Conservation (phyloP, 2,797 vertebrate genomes). For the Heteromormyrus szaboi region DNA sequence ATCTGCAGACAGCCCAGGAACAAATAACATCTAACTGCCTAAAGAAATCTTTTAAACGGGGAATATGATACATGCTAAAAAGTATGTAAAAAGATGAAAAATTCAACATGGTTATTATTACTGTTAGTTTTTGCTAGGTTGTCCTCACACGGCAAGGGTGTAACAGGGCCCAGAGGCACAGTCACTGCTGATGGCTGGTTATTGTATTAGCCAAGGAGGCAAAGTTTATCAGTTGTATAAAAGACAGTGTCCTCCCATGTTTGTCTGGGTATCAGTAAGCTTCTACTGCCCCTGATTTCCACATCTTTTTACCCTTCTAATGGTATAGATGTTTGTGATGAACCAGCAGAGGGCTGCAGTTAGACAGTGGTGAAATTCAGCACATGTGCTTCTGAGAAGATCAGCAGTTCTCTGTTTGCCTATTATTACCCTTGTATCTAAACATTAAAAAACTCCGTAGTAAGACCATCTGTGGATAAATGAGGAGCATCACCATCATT, state of each 20-base stretch:
- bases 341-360: not conserved
- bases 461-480: not conserved
- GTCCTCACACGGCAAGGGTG: not conserved
- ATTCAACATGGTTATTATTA: not conserved
- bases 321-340: not conserved
- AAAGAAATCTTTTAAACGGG: not conserved
- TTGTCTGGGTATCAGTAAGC: not conserved
- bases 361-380: not conserved
- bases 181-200: not conserved
- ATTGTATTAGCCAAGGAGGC: not conserved
- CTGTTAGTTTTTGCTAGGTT: not conserved
- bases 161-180: not conserved
- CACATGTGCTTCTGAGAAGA: not conserved
- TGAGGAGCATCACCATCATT: not conserved
- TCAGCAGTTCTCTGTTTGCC: not conserved
- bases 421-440: not conserved
- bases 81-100: not conserved
- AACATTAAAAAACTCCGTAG: not conserved
- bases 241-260: not conserved
- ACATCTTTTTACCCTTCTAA: not conserved
- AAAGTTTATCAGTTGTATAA: not conserved
- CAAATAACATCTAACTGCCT: not conserved
- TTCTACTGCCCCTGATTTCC: not conserved
- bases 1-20: not conserved
- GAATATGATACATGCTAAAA: not conserved